Conservation (phyloP, 2,797 vertebrate genomes). For the Sciurus carolinensis region DNA sequence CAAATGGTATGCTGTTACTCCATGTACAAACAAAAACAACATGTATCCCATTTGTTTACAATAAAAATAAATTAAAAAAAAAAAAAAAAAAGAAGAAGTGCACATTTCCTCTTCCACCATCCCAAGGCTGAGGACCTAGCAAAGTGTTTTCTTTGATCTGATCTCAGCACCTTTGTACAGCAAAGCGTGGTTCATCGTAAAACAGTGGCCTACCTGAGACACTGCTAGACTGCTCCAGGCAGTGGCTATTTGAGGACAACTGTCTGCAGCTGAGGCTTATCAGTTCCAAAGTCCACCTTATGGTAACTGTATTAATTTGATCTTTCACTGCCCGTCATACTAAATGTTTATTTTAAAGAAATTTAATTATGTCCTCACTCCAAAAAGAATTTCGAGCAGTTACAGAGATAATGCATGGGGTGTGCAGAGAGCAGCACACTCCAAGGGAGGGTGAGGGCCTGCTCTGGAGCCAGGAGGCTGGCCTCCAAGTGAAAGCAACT, state of each 20-base stretch:
- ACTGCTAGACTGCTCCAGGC: accelerated
- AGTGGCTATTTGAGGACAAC: background rate
- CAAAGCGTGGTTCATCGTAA: background rate
- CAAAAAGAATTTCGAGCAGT: background rate
- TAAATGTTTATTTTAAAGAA: background rate
- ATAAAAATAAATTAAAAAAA: no score
- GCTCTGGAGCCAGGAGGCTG: accelerated
- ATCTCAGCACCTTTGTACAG: background rate
- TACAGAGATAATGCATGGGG: accelerated
- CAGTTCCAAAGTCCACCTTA: background rate
- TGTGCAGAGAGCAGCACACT: background rate
- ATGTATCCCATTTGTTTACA: no score
- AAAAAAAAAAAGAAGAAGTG: background rate
- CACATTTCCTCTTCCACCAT: background rate
- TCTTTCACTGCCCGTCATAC: background rate
- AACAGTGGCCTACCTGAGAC: background rate
- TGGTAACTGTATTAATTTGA: background rate
- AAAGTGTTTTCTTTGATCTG: no score
- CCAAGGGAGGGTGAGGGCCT: background rate
- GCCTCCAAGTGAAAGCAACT: background rate
- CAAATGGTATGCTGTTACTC: no score
- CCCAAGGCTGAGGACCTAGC: background rate
- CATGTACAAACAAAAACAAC: no score
- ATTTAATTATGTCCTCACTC: background rate
- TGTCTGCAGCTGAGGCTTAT: no score